phyloP scores from a whole-genome alignment of 64 coral and sea anemone genomes.

The Pocillopora damicornis region DNA sequence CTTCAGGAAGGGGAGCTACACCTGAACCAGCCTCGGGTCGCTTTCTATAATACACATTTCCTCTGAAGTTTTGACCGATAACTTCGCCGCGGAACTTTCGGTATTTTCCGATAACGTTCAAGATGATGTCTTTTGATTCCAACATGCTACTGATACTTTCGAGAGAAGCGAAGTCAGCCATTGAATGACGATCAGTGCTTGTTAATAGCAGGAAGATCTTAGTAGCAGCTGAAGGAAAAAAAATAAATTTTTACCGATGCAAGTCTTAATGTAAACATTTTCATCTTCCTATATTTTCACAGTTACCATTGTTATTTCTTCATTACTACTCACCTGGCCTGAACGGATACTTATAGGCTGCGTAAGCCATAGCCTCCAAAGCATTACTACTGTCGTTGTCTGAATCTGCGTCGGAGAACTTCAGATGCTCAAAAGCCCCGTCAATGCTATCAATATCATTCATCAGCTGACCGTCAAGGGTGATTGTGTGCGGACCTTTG shows the following conservation, averaged over 20 bases:
- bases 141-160: slow-evolving; percentile 55
- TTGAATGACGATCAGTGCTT: slow-evolving; percentile 48
- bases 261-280: background rate
- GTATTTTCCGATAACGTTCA: slow-evolving; percentile 88
- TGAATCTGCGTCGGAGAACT: slow-evolving; percentile 44
- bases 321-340: slow-evolving; percentile 28
- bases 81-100: slow-evolving; percentile 45
- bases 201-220: slow-evolving; percentile 83
- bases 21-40: background rate
- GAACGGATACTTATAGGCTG: slow-evolving; percentile 68
- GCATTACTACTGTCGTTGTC: slow-evolving; percentile 74
- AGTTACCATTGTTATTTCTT: no score
- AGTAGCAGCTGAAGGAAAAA: slow-evolving; percentile 29
- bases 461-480: slow-evolving; percentile 76
- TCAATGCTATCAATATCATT: slow-evolving; percentile 38
- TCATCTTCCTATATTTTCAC: no score
- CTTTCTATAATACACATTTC: slow-evolving; percentile 71
- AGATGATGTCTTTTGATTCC: slow-evolving; percentile 67
- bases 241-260: background rate
- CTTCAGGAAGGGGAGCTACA: slow-evolving; percentile 49
- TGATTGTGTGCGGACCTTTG: slow-evolving; percentile 58
- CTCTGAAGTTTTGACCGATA: slow-evolving; percentile 75
- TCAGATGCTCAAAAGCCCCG: slow-evolving; percentile 56
- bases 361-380: slow-evolving; percentile 49
- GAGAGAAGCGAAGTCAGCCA: background rate